A percentile compares a stretch with the other conserved stretches of the same genome.
phyloP scores from a whole-genome alignment of 2,113 vertebrate genomes.

The Pluvianellus socialis region DNA sequence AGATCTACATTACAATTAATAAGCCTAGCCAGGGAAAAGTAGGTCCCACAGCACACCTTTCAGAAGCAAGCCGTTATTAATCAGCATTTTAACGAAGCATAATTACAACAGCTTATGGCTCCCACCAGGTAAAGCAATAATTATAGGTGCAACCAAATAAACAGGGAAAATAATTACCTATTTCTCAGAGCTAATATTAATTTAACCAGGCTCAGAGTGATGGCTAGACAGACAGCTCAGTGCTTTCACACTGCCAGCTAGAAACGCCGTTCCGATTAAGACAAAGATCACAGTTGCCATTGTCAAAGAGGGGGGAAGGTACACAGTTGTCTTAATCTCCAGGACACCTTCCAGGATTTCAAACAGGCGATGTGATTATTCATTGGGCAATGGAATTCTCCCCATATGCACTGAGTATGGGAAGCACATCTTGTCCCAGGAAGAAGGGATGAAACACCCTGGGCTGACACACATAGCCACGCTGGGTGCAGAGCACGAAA shows the following conservation, averaged over 20 bases:
- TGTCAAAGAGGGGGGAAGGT: background rate
- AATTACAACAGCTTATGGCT: slow-evolving; percentile 76
- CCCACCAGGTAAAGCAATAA: slow-evolving; percentile 74
- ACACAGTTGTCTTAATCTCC: background rate
- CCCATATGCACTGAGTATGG: background rate
- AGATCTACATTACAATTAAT: slow-evolving; percentile 66
- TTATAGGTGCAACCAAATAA: slow-evolving; percentile 74
- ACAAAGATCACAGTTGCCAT: background rate
- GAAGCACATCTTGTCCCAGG: background rate
- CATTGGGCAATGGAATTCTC: background rate
- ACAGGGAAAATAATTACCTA: slow-evolving; percentile 65
- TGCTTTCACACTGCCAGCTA: background rate
- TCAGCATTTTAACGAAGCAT: slow-evolving; percentile 77
- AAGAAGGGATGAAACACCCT: background rate
- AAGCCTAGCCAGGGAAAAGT: slow-evolving; percentile 49
- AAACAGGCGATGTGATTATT: background rate
- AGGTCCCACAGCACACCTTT: slow-evolving; percentile 59
- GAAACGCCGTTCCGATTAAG: background rate
- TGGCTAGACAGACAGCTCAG: slow-evolving; percentile 43
- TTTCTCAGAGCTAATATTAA: slow-evolving; percentile 74
- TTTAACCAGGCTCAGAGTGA: slow-evolving; percentile 57
- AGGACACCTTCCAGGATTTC: background rate
- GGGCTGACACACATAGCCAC: background rate
- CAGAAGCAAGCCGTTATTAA: slow-evolving; percentile 69
- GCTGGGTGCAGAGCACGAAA: background rate